phyloP scores from a whole-genome alignment of 2,797 vertebrate species.

The Lepus oiostolus region DNA sequence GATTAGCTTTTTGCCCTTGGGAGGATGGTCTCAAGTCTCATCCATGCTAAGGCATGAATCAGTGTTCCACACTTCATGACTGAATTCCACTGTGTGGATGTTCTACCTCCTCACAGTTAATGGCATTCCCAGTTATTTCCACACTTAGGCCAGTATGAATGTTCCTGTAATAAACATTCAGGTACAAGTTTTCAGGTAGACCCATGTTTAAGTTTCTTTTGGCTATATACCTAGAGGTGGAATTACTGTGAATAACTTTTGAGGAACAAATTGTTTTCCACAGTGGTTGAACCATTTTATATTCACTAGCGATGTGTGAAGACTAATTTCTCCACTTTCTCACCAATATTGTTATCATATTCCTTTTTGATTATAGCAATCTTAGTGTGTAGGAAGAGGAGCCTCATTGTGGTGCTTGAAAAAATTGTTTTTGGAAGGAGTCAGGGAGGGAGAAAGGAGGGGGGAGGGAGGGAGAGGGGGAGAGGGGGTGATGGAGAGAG shows the following conservation, averaged over 20 bases:
- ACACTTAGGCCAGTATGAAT: background rate
- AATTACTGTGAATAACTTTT: background rate
- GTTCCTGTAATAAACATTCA: background rate
- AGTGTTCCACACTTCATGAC: background rate
- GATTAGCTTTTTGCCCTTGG: background rate
- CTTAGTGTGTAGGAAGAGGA: background rate
- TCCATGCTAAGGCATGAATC: background rate
- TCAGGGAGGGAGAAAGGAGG: no score
- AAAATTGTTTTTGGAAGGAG: no score
- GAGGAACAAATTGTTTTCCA: background rate
- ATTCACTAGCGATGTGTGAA: background rate
- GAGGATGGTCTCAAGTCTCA: background rate
- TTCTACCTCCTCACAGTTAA: background rate
- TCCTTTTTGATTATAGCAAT: background rate
- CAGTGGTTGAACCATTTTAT: background rate
- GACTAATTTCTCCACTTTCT: background rate
- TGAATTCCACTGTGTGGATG: background rate
- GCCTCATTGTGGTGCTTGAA: background rate
- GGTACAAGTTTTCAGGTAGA: background rate
- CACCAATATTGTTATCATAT: background rate
- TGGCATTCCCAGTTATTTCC: background rate
- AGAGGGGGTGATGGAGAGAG: no score
- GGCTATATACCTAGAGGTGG: background rate
- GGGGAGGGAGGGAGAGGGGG: no score
- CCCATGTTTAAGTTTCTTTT: background rate